Base-by-base conservation (phyloP, 2,113 vertebrate species). In the Harpagus bidentatus region DNA sequence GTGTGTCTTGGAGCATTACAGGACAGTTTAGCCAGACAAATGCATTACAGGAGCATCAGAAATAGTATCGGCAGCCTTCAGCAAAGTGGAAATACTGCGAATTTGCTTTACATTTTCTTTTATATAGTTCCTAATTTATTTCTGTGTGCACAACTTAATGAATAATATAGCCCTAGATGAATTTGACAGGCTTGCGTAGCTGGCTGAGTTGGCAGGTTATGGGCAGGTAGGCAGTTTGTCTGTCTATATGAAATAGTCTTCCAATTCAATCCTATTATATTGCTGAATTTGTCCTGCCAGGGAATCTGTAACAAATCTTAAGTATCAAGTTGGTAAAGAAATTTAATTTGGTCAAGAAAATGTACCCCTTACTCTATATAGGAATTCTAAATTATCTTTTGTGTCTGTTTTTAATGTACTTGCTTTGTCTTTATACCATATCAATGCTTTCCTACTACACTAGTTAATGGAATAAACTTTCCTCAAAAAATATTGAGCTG, bases 371-470 rank as follows among this genome's bases (percentile, higher is more conserved):
- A 9, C 4, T 61, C 58, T n/a, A 21, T 26, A 58, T 19, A 47
- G 36, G 59, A 53, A 62, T 82, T 88, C 34, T 28, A n/a, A 63
- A 52, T 53, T 36, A n/a, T 1, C 90, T 92, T 73, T 22, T 25
- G 0, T 43, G 40, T 26, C 17, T 23, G 7, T 28, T 96, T 74
- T 88, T 61, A 53, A 17, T 66, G 53, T 29, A 32, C 13, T 23
- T 58, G 3, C 29, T 76, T 93, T 71, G 50, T 55, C 17, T 80
- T 67, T 78, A 13, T 69, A 40, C 3, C 1, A 0, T 63, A 59
- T 50, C 2, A 17, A 6, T 34, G 50, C 29, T 83, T 80, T 50
- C 10, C 38, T 77, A 19, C 18, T 66, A 36, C 0, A 0, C 3
- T 47, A n/a, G 32, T 42, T 81, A 81, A 40, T 26, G 31, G 15